phyloP scores from a whole-genome alignment of 2,113 vertebrate genomes.

The Chlorocebus sabaeus region DNA sequence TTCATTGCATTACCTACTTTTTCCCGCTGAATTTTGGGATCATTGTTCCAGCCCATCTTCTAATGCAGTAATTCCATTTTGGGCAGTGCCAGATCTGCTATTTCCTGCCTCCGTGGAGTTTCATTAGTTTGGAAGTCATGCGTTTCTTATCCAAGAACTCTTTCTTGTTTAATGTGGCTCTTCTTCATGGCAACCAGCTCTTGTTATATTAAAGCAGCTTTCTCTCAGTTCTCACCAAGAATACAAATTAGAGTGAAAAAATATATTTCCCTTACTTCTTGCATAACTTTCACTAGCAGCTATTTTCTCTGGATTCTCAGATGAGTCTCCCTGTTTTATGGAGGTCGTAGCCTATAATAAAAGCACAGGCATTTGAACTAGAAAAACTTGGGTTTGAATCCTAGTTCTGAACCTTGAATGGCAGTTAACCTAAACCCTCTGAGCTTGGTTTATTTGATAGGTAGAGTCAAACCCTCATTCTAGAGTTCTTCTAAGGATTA shows the following conservation, averaged over 20 bases:
- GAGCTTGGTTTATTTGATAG: neutral
- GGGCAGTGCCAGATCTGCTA: neutral
- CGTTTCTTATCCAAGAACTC: conserved; percentile 12
- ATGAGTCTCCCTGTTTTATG: neutral
- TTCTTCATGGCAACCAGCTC: neutral
- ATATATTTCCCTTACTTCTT: neutral
- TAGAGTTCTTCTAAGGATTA: neutral
- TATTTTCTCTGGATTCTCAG: neutral
- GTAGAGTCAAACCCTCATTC: neutral
- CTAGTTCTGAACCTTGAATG: neutral
- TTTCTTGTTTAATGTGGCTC: conserved; percentile 2
- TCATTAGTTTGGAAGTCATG: conserved; percentile 24
- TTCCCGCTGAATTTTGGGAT: neutral
- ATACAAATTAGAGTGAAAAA: conserved; percentile 43
- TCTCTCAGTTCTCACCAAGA: conserved; percentile 26
- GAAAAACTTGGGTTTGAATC: neutral
- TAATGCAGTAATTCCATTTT: neutral
- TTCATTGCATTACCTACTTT: neutral
- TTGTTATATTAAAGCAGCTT: conserved; percentile 19
- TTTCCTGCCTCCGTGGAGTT: neutral
- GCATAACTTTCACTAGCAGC: neutral
- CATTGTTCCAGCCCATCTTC: neutral
- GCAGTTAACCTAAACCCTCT: neutral
- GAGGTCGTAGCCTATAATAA: neutral
- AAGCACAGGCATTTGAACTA: neutral